A percentile compares a stretch with the other conserved stretches of the same genome.
These are phyloP conservation scores for Nylanderia fulva DNA, from an alignment of 1,140 invertebrate species.

Conservation along the genomic window DNA sequence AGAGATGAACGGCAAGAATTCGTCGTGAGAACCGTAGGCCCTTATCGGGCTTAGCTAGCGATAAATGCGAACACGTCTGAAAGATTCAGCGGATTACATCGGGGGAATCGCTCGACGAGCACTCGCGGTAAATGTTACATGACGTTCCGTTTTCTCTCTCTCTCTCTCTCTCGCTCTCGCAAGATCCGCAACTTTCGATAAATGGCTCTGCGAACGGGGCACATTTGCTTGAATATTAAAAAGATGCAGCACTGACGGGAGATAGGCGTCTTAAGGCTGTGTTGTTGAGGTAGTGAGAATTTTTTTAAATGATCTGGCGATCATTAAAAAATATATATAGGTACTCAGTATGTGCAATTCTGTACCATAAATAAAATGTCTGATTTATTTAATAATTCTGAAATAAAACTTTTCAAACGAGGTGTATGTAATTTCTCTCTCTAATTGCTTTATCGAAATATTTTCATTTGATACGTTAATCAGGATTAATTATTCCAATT, in stretches of 20 bases:
- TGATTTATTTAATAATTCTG: neutral
- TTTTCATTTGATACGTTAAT: neutral
- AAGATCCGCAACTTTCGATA: conserved; percentile 59
- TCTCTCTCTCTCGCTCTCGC: too few relatives aligned
- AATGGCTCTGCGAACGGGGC: conserved; percentile 51
- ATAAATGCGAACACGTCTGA: conserved; percentile 59
- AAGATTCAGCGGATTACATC: conserved; percentile 62
- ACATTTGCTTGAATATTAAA: conserved; percentile 58
- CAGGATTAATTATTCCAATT: neutral
- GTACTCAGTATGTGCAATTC: neutral
- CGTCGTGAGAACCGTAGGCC: conserved; percentile 53
- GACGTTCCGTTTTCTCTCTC: conserved; percentile 61
- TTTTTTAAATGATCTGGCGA: conserved; percentile 12
- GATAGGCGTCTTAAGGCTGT: conserved; percentile 44
- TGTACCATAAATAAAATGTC: neutral
- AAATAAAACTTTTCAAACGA: neutral
- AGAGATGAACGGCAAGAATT: conserved; percentile 55
- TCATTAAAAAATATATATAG: conserved; percentile 28
- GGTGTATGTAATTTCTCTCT: neutral
- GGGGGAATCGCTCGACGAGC: conserved; percentile 60
- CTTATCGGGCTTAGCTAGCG: conserved; percentile 57
- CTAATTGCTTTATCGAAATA: neutral
- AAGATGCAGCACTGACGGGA: conserved; percentile 45
- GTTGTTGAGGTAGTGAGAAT: neutral
- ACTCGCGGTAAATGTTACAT: conserved; percentile 60